Evolutionary conservation across 2,797 vertebrate genomes (phyloP).

Genomic region (Helarctos malayanus): DNA sequence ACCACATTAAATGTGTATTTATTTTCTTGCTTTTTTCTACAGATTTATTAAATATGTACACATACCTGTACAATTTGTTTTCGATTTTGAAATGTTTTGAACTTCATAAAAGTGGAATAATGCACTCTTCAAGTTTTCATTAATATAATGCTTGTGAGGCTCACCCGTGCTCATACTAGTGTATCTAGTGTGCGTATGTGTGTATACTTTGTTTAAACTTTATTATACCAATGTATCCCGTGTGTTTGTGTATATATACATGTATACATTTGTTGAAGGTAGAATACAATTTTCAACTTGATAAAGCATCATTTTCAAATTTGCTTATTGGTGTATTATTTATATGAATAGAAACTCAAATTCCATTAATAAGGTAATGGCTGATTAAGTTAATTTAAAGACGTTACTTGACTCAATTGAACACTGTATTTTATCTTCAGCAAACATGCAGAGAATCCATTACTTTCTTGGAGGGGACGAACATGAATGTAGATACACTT

Average conservation of each 20-base stretch:
- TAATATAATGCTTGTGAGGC: neutral
- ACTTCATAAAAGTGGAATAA: neutral
- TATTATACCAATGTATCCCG: neutral
- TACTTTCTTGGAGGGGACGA: neutral
- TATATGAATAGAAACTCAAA: neutral
- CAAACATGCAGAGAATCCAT: neutral
- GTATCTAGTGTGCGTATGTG: neutral
- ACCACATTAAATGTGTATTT: neutral
- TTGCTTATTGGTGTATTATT: neutral
- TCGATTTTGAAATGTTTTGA: neutral
- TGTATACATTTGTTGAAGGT: neutral
- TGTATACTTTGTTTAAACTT: neutral
- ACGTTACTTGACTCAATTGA: neutral
- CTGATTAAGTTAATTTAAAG: slow-evolving; percentile 30
- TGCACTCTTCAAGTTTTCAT: neutral
- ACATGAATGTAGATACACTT: neutral
- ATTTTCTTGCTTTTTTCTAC: neutral
- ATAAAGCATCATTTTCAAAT: slow-evolving; percentile 10
- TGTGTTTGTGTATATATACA: neutral
- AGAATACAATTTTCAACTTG: neutral
- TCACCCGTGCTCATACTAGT: neutral
- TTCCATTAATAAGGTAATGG: neutral
- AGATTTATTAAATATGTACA: neutral
- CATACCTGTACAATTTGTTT: neutral
- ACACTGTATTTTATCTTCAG: neutral